phyloP scores from a whole-genome alignment of 2,113 vertebrate genomes.

The Anthoscopus minutus region DNA sequence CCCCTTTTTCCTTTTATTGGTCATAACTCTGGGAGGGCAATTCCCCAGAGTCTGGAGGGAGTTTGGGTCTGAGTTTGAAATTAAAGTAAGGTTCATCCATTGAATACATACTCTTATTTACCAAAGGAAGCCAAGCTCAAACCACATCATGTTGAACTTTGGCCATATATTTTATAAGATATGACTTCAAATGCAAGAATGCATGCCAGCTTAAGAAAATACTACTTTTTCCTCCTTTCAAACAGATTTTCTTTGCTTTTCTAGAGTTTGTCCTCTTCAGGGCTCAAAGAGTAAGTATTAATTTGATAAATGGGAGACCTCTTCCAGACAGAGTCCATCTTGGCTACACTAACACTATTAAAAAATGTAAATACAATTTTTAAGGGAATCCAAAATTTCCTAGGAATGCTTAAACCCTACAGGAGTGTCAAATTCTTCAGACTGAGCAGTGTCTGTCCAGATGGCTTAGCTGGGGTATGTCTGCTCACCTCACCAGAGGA shows the following conservation, averaged over 20 bases:
- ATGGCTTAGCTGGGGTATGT: not conserved
- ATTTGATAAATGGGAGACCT: not conserved
- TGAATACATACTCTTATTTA: not conserved
- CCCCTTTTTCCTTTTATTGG: not conserved
- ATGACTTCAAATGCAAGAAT: not conserved
- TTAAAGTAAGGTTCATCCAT: not conserved
- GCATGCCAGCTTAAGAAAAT: not conserved
- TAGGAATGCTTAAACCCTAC: not conserved
- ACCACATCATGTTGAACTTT: not conserved
- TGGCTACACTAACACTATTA: not conserved
- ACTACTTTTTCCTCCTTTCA: not conserved
- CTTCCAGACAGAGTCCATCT: not conserved
- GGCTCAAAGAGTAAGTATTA: not conserved
- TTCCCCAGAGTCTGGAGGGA: not conserved
- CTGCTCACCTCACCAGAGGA: not conserved
- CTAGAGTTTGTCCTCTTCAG: not conserved
- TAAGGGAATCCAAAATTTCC: not conserved
- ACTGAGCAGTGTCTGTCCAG: not conserved
- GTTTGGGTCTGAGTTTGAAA: not conserved
- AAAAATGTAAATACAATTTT: slow-evolving; percentile 6
- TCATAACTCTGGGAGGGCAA: not conserved
- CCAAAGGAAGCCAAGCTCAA: not conserved
- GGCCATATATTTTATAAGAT: not conserved
- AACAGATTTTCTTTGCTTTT: not conserved
- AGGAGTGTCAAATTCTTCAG: not conserved